A percentile compares a stretch with the other conserved stretches of the same genome.
Evolutionary conservation across 2,888 invertebrate species (phyloP).

Genomic region (Penaeus monodon): DNA sequence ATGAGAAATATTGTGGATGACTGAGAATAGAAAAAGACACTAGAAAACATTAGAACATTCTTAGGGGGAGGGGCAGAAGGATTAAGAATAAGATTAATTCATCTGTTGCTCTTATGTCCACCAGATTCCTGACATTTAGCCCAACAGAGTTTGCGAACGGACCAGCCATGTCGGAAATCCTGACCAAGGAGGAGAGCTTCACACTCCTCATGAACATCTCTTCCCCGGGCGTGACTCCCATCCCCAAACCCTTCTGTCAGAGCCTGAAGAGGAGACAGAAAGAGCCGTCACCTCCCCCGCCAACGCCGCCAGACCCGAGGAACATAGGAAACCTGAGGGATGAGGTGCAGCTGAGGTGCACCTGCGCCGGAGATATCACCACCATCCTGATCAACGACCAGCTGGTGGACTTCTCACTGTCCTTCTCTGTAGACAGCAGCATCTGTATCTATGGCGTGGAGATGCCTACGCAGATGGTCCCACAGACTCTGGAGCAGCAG

Average conservation of each 20-base stretch:
- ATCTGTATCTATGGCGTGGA: constrained; percentile 80
- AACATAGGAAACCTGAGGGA: not conserved
- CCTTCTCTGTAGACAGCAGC: constrained; percentile 85
- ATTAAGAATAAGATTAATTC: not conserved
- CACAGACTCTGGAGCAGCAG: constrained; percentile 23
- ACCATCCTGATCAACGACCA: constrained; percentile 69
- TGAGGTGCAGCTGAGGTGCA: constrained; percentile 30
- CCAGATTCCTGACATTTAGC: constrained; percentile 77
- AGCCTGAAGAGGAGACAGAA: constrained; percentile 38
- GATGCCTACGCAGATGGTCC: constrained; percentile 72
- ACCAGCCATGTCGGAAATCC: constrained; percentile 80
- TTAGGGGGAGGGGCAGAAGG: not conserved
- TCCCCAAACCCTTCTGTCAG: constrained; percentile 59
- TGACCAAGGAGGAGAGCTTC: constrained; percentile 83
- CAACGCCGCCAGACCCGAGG: constrained; percentile 4
- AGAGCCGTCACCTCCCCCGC: constrained; percentile 18
- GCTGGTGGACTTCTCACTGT: constrained; percentile 80
- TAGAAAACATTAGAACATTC: too few species aligned
- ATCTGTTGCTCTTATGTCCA: constrained; percentile 5
- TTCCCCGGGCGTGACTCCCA: constrained; percentile 73
- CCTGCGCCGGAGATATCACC: constrained; percentile 36
- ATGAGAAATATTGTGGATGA: not conserved
- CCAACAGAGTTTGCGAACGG: constrained; percentile 88
- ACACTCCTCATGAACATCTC: constrained; percentile 87
- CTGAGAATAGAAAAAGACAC: too few species aligned